A percentile compares a stretch with the other conserved stretches of the same genome.
Evolutionary conservation across 2,888 invertebrate genomes (phyloP).

Genomic region (Volucella inanis): DNA sequence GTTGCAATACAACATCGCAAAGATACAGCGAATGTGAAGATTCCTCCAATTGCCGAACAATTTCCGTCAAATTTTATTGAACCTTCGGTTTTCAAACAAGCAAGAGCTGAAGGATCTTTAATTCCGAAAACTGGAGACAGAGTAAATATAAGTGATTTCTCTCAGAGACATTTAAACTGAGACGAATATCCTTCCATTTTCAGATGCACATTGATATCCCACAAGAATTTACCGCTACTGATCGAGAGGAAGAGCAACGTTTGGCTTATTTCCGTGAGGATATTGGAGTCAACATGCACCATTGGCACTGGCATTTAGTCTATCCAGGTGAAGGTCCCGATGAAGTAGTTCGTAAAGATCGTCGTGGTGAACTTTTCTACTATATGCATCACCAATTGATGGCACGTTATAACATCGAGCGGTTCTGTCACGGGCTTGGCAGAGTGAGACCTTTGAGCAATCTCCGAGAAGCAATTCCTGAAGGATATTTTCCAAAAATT

Average conservation of each 20-base stretch:
- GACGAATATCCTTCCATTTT: conserved; percentile 1
- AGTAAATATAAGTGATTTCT: conserved; percentile 67
- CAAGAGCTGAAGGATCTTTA: conserved; percentile 88
- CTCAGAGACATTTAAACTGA: not conserved
- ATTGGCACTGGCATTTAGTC: conserved; percentile 96
- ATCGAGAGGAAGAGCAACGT: conserved; percentile 90
- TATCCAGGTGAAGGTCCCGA: conserved; percentile 88
- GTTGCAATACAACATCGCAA: conserved; percentile 88
- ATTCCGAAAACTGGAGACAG: conserved; percentile 84
- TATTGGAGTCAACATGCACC: conserved; percentile 92
- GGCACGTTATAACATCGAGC: conserved; percentile 89
- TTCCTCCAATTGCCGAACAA: conserved; percentile 90
- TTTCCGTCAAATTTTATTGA: conserved; percentile 94
- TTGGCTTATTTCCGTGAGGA: conserved; percentile 94
- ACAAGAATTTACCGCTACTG: conserved; percentile 89
- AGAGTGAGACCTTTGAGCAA: conserved; percentile 87
- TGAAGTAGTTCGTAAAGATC: conserved; percentile 88
- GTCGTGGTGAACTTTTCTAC: conserved; percentile 89
- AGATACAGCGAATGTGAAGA: conserved; percentile 84
- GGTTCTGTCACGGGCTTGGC: conserved; percentile 88
- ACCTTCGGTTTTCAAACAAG: conserved; percentile 87
- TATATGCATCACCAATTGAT: conserved; percentile 88
- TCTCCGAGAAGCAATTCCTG: conserved; percentile 88
- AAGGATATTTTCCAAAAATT: conserved; percentile 93
- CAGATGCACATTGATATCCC: conserved; percentile 86